Base-by-base conservation (phyloP, 2,797 vertebrate species). In the Lutjanus argentimaculatus region DNA sequence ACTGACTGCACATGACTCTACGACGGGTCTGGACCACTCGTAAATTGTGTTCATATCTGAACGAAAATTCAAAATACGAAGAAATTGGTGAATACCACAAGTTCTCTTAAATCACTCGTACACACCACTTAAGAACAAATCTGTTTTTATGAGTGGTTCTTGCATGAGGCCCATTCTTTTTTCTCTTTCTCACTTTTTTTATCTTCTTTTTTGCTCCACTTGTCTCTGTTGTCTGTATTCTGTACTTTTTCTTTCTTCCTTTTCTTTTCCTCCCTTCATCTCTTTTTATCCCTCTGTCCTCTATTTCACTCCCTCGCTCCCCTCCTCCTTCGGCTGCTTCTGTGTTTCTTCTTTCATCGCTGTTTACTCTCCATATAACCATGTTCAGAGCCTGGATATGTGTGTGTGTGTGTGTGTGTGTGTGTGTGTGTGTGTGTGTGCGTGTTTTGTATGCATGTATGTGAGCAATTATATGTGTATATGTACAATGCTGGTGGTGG, bases 311-410 rank as follows among this genome's bases (percentile, higher is more conserved):
- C 45, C 51, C 56, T 62, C 40, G 0, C 62, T 62, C 67, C 21
- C 46, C 30, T 45, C 40, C 42, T 61, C 43, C 73, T 21, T 19
- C 45, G 19, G 40, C 73, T 80, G 57, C 55, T 40, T 14, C 62
- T 80, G 53, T 10, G 25, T 67, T 67, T 58, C 48, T 8, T 79
- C 82, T 70, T 63, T 75, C 70, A 55, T 68, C 56, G 14, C 67
- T 74, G 64, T 77, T 77, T 56, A 62, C 67, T 45, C 64, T 59
- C 59, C 58, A 14, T 25, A 2, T 59, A 65, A 57, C 19, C 62
- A 40, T 13, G 57, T 63, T 69, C 63, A 53, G 51, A 71, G 45
- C 14, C 53, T 73, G 59, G 2, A 42, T 49, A 13, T 2, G 1
- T 4, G 6, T 67, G 49, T 67, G 46, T n/a, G 53, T 42, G 48